A percentile compares a stretch with the other conserved stretches of the same genome.
Conservation (phyloP, 2,888 invertebrate species). For the Polietes domitor region DNA sequence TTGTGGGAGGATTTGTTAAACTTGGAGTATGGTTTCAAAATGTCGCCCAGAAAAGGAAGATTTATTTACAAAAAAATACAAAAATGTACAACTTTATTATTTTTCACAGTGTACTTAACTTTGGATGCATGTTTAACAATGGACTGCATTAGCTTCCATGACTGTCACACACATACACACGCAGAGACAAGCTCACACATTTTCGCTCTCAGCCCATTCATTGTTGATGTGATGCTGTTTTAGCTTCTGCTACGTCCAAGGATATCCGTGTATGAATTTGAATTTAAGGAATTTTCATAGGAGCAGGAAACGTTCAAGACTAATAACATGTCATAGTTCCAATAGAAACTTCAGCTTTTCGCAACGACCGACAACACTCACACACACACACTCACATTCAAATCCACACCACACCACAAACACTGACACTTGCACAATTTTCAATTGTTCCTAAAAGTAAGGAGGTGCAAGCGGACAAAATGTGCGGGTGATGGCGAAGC, state of each 20-base stretch:
- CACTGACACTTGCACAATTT: slow-evolving; percentile 42
- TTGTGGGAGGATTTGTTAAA: neutral
- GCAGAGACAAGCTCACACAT: neutral
- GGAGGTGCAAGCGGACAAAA: neutral
- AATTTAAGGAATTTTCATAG: slow-evolving; percentile 71
- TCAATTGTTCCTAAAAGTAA: slow-evolving; percentile 26
- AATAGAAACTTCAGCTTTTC: slow-evolving; percentile 69
- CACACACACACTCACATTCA: slow-evolving; percentile 15
- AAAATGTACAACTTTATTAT: too few relatives aligned
- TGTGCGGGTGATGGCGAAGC: neutral
- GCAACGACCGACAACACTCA: slow-evolving; percentile 17
- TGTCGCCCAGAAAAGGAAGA: too few relatives aligned
- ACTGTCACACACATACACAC: too few relatives aligned
- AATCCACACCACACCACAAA: neutral
- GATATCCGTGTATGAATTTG: slow-evolving; percentile 72
- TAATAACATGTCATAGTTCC: slow-evolving; percentile 71
- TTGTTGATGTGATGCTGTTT: slow-evolving; percentile 53
- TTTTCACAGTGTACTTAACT: neutral
- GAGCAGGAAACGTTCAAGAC: slow-evolving; percentile 73
- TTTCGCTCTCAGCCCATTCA: neutral
- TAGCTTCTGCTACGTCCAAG: slow-evolving; percentile 58
- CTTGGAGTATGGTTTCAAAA: too few relatives aligned
- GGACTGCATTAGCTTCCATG: slow-evolving; percentile 48
- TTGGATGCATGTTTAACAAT: slow-evolving; percentile 37
- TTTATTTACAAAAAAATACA: too few relatives aligned